Base-by-base conservation (phyloP, 2,797 vertebrate species). In the Enteromius unitaeniatus region DNA sequence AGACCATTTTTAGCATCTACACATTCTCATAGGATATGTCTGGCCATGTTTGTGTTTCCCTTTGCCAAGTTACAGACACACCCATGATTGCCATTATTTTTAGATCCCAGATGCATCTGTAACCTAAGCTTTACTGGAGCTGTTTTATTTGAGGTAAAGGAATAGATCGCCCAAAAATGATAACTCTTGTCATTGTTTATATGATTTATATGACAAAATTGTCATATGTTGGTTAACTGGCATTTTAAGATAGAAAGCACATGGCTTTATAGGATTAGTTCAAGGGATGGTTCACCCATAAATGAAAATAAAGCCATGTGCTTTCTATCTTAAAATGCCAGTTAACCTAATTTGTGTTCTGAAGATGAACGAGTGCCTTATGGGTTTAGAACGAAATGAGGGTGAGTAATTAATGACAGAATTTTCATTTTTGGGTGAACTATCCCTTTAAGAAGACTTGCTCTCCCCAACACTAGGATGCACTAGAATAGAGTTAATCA, bases 31-130 rank as follows among this genome's bases (percentile, higher is more conserved):
- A 14, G 4, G 23, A 17, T 64, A 15, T 26, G 58, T 64, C 23
- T 47, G 34, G 58, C 31, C 70, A 40, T 82, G 70, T 74, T 74
- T 82, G 79, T 81, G 26, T 81, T 64, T 64, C 45, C 21, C 28
- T 62, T 82, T 75, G 45, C 80, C 45, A 82, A 75, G 80, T 64
- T 17, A 82, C 80, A 51, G 70, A 37, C 53, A 72, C 67, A 34
- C 31, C 58, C 15, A 49, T 64, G 51, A 80, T 70, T 34, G 62
- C 17, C n/a, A 9, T 37, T 53, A 75, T 82, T 82, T 82, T 28
- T 76, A 75, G 72, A 76, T n/a, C 60, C 45, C 17, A 28, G 47
- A 76, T 40, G 13, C 26, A 62, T 34, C 19, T 62, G 28, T 31
- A 64, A 17, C 23, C 76, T 78, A 34, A 53, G n/a, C 47, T 53